These are phyloP conservation scores for Novumbra hubbsi DNA, from an alignment of 2,797 vertebrate species.

Conservation along the genomic window DNA sequence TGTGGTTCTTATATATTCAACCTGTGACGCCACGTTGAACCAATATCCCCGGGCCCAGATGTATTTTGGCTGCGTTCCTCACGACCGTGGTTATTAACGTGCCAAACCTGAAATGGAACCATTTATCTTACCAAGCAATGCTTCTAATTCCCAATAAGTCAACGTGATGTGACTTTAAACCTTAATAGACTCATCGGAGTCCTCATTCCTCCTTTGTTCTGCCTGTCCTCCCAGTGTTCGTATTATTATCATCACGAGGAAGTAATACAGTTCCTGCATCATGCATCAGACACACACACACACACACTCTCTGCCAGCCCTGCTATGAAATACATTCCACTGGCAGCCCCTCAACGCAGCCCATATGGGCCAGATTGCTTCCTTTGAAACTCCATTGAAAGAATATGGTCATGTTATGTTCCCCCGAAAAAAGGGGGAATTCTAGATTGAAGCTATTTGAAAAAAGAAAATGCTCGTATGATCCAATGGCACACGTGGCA, in stretches of 20 bases:
- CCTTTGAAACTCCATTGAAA: slow-evolving; percentile 47
- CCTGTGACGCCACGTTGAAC: slow-evolving; percentile 34
- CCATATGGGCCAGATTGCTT: slow-evolving; percentile 23
- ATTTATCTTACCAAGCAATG: neutral
- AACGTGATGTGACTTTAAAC: neutral
- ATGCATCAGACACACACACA: slow-evolving; percentile 25
- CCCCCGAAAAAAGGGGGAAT: neutral
- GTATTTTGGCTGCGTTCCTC: neutral
- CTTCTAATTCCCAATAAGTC: neutral
- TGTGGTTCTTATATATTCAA: slow-evolving; percentile 32
- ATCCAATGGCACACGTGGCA: slow-evolving; percentile 23
- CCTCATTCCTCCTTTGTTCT: neutral
- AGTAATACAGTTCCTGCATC: slow-evolving; percentile 20
- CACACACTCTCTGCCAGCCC: neutral
- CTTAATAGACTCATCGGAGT: neutral
- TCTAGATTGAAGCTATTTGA: slow-evolving; percentile 32
- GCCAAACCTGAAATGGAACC: neutral
- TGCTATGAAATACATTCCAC: slow-evolving; percentile 44
- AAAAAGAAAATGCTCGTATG: slow-evolving; percentile 19
- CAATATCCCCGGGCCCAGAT: neutral
- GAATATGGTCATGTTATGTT: slow-evolving; percentile 33
- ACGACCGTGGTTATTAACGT: neutral
- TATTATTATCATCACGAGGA: slow-evolving; percentile 34
- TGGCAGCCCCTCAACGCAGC: slow-evolving; percentile 25
- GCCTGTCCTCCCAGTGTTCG: neutral